Base-by-base conservation (phyloP, 2,888 invertebrate species). In the Ennomos erosarius region DNA sequence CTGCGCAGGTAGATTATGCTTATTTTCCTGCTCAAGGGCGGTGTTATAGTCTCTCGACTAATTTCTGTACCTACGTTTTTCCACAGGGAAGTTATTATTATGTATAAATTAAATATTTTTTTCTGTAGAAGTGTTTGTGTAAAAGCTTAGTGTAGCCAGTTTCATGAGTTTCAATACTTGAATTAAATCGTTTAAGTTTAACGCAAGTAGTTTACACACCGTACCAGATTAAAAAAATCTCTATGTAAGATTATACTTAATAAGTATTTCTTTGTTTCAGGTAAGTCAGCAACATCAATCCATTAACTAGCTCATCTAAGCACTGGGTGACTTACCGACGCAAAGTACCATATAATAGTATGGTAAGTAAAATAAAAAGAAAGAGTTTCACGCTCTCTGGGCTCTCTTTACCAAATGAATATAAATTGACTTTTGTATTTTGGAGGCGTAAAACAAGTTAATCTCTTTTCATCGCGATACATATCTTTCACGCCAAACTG, bases 191-290 rank as follows among this genome's bases (percentile, higher is more conserved):
- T 26, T 0, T 6, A 26, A 26, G 26, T 26, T 26, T 26, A 0
- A 6, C 1, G 26, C 0, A 26, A 0, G 26, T 26, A 3, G 26
- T 26, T 26, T 26, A 16, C 16, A 2, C 16, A 26, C 4, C 26
- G 26, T 26, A 0, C 6, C 1, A 26, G 0, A 26, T 26, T 6
- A 6, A 1, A 6, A 1, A 26, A 26, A 26, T 5, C 26, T 26
- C 0, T 26, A 26, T 26, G 6, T 26, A 26, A 26, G n/a, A n/a
- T n/a, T 26, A 5, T 26, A 26, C 26, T 6, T 26, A 26, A 26
- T 6, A 26, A 26, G 4, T 26, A 6, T 26, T 26, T 65, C 65
- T 75, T 81, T 84, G 79, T 87, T 87, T 64, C 84, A 87, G 87
- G 87, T 88, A 86, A 87, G 87, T 73, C 68, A 48, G 62, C 67